Evolutionary conservation across 2,797 vertebrate genomes (phyloP), one percentile per base, ranked within the genome.

Genomic region (Acrossocheilus fasciatus): DNA sequence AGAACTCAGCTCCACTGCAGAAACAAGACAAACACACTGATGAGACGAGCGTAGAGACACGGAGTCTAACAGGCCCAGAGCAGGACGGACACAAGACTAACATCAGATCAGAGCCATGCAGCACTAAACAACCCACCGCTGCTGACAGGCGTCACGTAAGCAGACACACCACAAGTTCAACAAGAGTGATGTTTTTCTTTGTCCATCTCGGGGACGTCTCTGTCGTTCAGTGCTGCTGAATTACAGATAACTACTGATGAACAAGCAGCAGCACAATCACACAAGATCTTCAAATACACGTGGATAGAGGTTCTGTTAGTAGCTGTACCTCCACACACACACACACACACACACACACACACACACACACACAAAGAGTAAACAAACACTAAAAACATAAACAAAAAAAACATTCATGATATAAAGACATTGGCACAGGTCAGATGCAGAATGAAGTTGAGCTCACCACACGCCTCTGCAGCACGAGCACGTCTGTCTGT

Each of bases 1-100:
- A 2, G 96, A 88, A 91, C 94, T 95, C 93, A 96, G 95, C 23
- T 97, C 96, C 93, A 96, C 96, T 97, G 78, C 5, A 59, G 66
- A 75, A 41, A 41, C 74, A 18, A 83, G 43, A 82, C 26, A 45
- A n/a, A 78, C 3, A 50, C 20, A 20, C 1, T 36, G 59, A 39
- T 0, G 15, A 47, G 30, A 70, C 0, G 4, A 26, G 20, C 0
- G 6, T 30, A 39, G 34, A 54, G 30, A 20, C 26, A 36, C 4
- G 5, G n/a, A 15, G 11, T 74, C 23, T 3, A 17, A 47, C 39
- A 20, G 4, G 17, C 11, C 1, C 23, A 74, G 7, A 41, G 39
- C 34, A 36, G 34, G 34, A 36, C 34, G 3, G 34, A 36, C 34
- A 36, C 3, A 36, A 70, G 34, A 14, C n/a, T 10, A 23, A 59